Conservation (phyloP, 2,797 vertebrate species). For the Coreius guichenoti region DNA sequence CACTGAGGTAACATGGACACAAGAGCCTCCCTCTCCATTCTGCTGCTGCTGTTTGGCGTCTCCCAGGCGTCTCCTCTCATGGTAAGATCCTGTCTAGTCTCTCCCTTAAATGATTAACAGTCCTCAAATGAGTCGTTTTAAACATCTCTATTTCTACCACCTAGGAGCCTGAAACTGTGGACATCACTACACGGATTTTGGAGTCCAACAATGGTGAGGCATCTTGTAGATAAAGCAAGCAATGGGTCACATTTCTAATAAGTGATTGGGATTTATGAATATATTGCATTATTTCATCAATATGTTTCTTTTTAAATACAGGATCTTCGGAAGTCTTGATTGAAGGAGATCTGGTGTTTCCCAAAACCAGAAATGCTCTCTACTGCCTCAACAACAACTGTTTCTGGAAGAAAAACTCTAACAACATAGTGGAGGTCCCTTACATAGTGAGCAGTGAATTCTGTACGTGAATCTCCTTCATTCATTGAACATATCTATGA, state of each 20-base stretch:
- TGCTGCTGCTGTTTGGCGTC: slow-evolving; percentile 50
- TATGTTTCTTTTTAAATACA: slow-evolving; percentile 20
- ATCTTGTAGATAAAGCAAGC: background rate
- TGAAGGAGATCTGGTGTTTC: slow-evolving; percentile 60
- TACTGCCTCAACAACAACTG: slow-evolving; percentile 50
- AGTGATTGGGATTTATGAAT: no score
- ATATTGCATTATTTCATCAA: no score
- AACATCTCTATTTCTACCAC: background rate
- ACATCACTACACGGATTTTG: slow-evolving; percentile 53
- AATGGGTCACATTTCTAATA: background rate
- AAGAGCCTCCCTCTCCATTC: slow-evolving; percentile 47
- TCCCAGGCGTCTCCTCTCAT: slow-evolving; percentile 28
- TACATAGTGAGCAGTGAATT: slow-evolving; percentile 46
- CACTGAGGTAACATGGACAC: slow-evolving; percentile 50
- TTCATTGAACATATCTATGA: background rate
- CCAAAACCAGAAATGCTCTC: slow-evolving; percentile 54
- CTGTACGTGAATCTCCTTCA: slow-evolving; percentile 29
- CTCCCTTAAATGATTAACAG: background rate
- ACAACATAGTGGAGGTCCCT: slow-evolving; percentile 49
- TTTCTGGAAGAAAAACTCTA: slow-evolving; percentile 57
- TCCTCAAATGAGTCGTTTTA: background rate
- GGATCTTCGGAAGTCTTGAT: slow-evolving; percentile 56
- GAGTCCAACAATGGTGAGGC: slow-evolving; percentile 52
- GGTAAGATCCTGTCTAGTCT: background rate
- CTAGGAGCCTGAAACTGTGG: slow-evolving; percentile 8